Evolutionary conservation across 1,140 invertebrate genomes (phyloP).

Genomic region (Dreissena polymorpha): DNA sequence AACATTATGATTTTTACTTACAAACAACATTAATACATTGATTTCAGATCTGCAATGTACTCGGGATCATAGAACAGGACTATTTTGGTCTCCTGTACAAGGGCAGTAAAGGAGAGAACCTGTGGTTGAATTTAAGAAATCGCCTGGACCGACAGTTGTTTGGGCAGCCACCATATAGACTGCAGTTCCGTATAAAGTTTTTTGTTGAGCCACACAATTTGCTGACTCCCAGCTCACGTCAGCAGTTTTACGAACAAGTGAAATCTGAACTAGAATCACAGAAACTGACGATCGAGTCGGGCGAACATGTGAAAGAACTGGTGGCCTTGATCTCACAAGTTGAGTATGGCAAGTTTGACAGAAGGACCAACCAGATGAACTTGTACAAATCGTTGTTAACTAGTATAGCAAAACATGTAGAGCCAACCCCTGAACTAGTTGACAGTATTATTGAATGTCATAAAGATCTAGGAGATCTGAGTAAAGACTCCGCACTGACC

Average conservation of each 20-base stretch:
- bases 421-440: conserved; percentile 59
- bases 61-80: conserved; percentile 91
- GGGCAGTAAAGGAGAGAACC: conserved; percentile 86
- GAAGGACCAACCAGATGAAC: conserved; percentile 56
- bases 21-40: not conserved
- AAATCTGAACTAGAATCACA: conserved; percentile 83
- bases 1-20: not conserved
- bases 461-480: conserved; percentile 79
- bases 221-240: conserved; percentile 89
- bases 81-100: conserved; percentile 90
- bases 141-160: conserved; percentile 87
- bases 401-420: conserved; percentile 9
- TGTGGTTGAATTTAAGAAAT: conserved; percentile 93
- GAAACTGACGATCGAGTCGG: conserved; percentile 82
- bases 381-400: conserved; percentile 60
- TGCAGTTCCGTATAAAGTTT: conserved; percentile 89
- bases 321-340: conserved; percentile 89
- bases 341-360: conserved; percentile 82
- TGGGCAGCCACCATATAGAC: conserved; percentile 82
- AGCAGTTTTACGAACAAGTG: conserved; percentile 92
- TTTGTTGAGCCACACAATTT: conserved; percentile 94
- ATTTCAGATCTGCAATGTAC: conserved; percentile 88
- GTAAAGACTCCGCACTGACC: conserved; percentile 86
- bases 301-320: conserved; percentile 84
- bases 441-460: conserved; percentile 68